Percentiles rank a stretch among this genome's conserved stretches.
Evolutionary conservation across 1,140 invertebrate species (phyloP).

Genomic region (Zaprionus nigranus): DNA sequence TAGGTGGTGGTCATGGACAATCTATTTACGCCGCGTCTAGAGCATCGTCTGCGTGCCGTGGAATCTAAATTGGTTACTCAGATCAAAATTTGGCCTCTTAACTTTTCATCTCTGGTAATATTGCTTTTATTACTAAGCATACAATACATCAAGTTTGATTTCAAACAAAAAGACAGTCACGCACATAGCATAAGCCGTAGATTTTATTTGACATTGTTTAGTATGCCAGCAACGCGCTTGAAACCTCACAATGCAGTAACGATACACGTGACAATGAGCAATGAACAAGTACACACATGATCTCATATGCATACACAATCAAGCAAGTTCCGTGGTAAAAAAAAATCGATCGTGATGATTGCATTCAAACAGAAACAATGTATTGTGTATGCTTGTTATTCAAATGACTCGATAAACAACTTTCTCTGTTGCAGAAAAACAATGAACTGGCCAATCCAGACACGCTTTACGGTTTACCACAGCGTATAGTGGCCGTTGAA

Average conservation of each 20-base stretch:
- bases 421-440: slow-evolving; percentile 73
- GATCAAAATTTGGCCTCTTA: slow-evolving; percentile 79
- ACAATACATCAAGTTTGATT: not conserved
- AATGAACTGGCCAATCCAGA: slow-evolving; percentile 89
- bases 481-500: slow-evolving; percentile 95
- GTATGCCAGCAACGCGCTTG: not conserved
- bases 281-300: too few relatives aligned
- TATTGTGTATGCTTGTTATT: not conserved
- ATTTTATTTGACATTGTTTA: not conserved
- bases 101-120: slow-evolving; percentile 79
- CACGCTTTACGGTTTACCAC: slow-evolving; percentile 91
- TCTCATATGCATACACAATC: too few relatives aligned
- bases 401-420: not conserved
- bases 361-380: not conserved
- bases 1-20: slow-evolving; percentile 85
- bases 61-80: slow-evolving; percentile 87
- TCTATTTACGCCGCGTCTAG: slow-evolving; percentile 89
- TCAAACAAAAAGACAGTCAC: not conserved
- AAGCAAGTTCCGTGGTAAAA: too few relatives aligned
- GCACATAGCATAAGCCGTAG: not conserved
- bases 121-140: not conserved
- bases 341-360: not conserved
- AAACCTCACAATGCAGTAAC: not conserved
- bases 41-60: slow-evolving; percentile 90
- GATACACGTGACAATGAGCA: not conserved